Evolutionary conservation across 2,113 vertebrate species (phyloP).

Genomic region (Pangasianodon gigas): DNA sequence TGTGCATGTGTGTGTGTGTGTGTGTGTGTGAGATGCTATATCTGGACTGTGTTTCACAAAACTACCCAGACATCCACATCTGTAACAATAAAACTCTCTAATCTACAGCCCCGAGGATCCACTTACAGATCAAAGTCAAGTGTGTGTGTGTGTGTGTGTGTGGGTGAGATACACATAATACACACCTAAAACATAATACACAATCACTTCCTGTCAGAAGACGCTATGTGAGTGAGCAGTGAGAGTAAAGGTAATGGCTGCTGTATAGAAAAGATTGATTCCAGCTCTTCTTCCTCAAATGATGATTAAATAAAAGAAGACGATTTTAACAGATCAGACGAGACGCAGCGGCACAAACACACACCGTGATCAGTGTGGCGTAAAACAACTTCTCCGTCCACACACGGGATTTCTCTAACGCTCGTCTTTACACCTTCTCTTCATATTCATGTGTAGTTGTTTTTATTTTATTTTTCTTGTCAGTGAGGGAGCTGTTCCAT

Average conservation of each 20-base stretch:
- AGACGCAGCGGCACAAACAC: not conserved
- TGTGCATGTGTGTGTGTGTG: not conserved
- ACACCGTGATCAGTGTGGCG: not conserved
- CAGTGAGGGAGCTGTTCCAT: too few relatives aligned
- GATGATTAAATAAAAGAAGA: not conserved
- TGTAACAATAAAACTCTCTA: slow-evolving; percentile 30
- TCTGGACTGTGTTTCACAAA: slow-evolving; percentile 30
- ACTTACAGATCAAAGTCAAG: slow-evolving; percentile 16
- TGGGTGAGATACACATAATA: not conserved
- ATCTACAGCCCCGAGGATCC: slow-evolving; percentile 16
- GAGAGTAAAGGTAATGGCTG: not conserved
- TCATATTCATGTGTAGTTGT: too few relatives aligned
- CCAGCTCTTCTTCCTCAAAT: not conserved
- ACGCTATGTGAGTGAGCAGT: not conserved
- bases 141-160: slow-evolving; percentile 22
- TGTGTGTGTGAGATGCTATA: not conserved
- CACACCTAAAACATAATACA: not conserved
- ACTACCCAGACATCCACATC: slow-evolving; percentile 26
- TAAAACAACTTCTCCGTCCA: not conserved
- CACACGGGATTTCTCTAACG: not conserved
- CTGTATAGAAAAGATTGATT: not conserved
- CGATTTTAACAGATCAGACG: not conserved
- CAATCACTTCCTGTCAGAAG: not conserved
- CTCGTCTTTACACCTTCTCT: too few relatives aligned
- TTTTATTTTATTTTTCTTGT: too few relatives aligned